Conservation (phyloP, 2,888 invertebrate species). For the Drosophila anomelani region DNA sequence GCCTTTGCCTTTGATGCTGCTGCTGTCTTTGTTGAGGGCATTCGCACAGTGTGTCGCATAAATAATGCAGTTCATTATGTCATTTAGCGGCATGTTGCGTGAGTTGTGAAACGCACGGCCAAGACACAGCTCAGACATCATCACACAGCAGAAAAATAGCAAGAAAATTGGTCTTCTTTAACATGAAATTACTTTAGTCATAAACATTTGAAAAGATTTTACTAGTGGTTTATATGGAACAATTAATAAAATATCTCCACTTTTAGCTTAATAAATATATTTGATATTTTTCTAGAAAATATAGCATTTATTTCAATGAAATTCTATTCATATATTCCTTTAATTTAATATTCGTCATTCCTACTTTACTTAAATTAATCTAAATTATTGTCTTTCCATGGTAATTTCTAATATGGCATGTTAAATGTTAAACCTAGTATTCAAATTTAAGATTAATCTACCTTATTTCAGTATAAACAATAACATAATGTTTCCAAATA, state of each 20-base stretch:
- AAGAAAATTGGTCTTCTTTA: neutral
- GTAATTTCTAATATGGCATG: neutral
- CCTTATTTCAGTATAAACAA: neutral
- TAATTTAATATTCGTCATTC: neutral
- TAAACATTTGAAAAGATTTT: neutral
- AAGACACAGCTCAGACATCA: slow-evolving; percentile 57
- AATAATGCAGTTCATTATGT: slow-evolving; percentile 81
- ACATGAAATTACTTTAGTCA: neutral
- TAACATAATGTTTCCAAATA: neutral
- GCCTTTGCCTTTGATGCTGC: slow-evolving; percentile 20
- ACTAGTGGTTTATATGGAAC: neutral
- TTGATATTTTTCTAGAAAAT: neutral
- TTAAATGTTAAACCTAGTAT: neutral
- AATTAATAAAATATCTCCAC: fast-evolving
- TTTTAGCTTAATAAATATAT: neutral
- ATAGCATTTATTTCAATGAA: neutral
- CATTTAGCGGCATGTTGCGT: slow-evolving; percentile 75
- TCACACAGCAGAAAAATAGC: slow-evolving; percentile 9
- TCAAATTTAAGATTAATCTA: neutral
- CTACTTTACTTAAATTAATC: neutral
- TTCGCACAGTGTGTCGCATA: slow-evolving; percentile 70
- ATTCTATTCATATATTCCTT: neutral
- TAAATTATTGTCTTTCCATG: no score
- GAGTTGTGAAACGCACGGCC: slow-evolving; percentile 52
- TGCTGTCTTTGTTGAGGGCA: slow-evolving; percentile 44